These are phyloP conservation scores for Bubo blakistoni DNA, from an alignment of 2,113 vertebrate genomes.

Conservation along the genomic window DNA sequence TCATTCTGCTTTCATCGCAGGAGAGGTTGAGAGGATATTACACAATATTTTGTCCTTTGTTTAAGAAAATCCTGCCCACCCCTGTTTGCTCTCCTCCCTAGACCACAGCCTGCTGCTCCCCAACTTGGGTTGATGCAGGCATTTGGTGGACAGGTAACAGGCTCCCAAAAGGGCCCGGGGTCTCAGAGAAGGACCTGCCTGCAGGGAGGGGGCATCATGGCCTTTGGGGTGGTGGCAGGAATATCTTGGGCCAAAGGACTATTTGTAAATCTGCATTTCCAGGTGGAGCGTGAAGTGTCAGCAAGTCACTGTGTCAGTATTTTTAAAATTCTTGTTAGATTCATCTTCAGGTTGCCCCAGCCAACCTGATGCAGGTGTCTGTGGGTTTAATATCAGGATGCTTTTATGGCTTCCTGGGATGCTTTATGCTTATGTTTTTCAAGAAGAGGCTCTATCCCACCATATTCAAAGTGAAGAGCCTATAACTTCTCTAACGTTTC, in stretches of 20 bases:
- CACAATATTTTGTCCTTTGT: not conserved
- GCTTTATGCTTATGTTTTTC: not conserved
- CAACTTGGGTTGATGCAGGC: not conserved
- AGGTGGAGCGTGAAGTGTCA: not conserved
- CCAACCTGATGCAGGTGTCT: not conserved
- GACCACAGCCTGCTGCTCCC: not conserved
- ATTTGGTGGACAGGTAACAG: accelerated
- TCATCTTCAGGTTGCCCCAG: not conserved
- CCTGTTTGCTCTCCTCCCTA: not conserved
- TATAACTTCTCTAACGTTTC: not conserved
- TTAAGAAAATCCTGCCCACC: not conserved
- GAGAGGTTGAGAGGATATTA: not conserved
- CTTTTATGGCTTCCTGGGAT: not conserved
- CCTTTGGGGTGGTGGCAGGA: not conserved
- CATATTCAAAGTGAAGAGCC: not conserved
- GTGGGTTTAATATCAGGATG: not conserved
- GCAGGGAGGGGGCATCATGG: no score
- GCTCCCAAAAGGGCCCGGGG: accelerated
- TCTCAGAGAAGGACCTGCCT: not conserved
- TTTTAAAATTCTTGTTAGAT: not conserved
- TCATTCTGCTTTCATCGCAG: not conserved
- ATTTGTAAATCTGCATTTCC: accelerated
- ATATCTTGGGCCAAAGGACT: not conserved
- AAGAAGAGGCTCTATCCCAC: not conserved
- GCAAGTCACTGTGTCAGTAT: not conserved